Percentiles rank a stretch among this genome's conserved stretches.
Evolutionary conservation across 2,113 vertebrate genomes (phyloP).

Genomic region (Syngnathus typhle): DNA sequence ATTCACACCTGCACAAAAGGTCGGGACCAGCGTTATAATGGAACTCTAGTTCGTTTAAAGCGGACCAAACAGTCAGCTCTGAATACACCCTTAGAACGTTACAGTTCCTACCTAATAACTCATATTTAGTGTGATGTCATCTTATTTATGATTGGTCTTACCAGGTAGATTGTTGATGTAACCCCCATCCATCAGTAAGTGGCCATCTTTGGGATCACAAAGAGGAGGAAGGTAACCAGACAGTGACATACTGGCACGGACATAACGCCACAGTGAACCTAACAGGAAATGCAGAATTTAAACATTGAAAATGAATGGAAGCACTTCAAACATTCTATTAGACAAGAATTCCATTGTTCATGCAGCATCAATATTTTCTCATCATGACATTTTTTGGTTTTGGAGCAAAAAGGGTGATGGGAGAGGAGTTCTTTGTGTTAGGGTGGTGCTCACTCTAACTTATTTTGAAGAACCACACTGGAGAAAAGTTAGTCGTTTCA

Average conservation of each 20-base stretch:
- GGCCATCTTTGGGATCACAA: conserved; percentile 93
- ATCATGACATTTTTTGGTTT: neutral
- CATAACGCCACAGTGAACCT: conserved; percentile 91
- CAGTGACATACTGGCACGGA: conserved; percentile 94
- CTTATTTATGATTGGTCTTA: conserved; percentile 35
- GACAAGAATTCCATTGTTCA: neutral
- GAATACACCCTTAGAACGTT: too few relatives aligned
- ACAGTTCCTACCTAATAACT: too few relatives aligned
- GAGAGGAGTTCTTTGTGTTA: too few relatives aligned
- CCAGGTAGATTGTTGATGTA: conserved; percentile 97
- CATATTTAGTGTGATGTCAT: neutral
- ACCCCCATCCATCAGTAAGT: conserved; percentile 91
- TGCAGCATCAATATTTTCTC: neutral
- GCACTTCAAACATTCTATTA: neutral
- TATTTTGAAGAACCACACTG: too few relatives aligned
- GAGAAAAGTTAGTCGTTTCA: too few relatives aligned
- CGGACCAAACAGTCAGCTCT: too few relatives aligned
- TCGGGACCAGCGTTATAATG: too few relatives aligned
- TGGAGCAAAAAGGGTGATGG: neutral
- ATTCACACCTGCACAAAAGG: too few relatives aligned
- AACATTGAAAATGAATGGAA: neutral
- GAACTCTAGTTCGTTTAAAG: too few relatives aligned
- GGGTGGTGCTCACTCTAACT: too few relatives aligned
- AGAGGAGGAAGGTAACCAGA: conserved; percentile 92
- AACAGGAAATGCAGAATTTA: neutral